Evolutionary conservation across 2,113 vertebrate genomes (phyloP), one percentile per base, ranked within the genome.

Genomic region (Archilochus colubris): DNA sequence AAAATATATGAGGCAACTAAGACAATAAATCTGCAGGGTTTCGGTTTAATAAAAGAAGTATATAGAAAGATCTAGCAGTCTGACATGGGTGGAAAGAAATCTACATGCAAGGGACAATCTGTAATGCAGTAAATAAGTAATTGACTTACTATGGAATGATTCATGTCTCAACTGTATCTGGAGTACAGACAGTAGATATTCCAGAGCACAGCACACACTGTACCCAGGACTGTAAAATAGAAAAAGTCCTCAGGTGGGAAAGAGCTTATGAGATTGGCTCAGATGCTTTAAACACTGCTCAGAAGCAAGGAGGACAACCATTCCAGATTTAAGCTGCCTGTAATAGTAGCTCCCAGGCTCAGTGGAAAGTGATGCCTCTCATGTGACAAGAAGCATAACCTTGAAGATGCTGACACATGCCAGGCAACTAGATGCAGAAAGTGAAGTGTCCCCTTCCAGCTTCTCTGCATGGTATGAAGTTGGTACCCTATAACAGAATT

Each of bases 321-420:
- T 48, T 74, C 73, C 30, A 2, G 21, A 68, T 72, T 91, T 90
- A 72, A 90, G 72, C 59, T 70, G 81, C 72, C 79, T 95, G 89
- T 93, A 94, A 95, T 2, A 51, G 75, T 81, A 96, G 48, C 80
- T 50, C 12, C 44, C 10, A 2, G 18, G 59, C 70, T 81, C 69
- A 57, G 79, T 68, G 91, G 75, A 96, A 96, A 54, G 72, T 9
- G 75, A 95, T 80, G 76, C 91, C 72, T 90, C 85, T 83, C 93
- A 94, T 91, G 85, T 93, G 95, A 93, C 0, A 3, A 63, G 36
- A 30, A 55, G 58, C 40, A 40, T 94, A 75, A 93, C 81, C 85
- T 86, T 93, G 73, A 93, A 78, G 90, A 86, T 7, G 14, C 48
- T 93, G 79, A 87, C 87, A 78, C 58, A 64, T 72, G 48, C 12